These are phyloP conservation scores for Temnothorax nylanderi DNA, from an alignment of 1,140 invertebrate species.

Conservation along the genomic window DNA sequence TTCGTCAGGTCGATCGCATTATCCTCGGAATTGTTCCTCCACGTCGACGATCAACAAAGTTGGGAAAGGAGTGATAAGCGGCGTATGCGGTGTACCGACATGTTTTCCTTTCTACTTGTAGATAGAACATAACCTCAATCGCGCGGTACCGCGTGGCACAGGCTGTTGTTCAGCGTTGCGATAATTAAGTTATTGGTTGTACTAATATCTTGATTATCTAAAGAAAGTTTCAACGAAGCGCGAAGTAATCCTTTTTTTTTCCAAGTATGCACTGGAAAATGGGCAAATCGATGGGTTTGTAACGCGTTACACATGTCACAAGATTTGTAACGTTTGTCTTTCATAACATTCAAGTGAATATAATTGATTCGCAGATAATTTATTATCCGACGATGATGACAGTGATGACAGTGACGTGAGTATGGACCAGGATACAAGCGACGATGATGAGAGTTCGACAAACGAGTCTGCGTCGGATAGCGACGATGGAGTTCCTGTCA, in stretches of 20 bases:
- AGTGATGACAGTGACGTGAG: background rate
- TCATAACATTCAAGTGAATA: background rate
- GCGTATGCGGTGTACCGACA: background rate
- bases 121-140: background rate
- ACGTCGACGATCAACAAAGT: background rate
- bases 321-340: background rate
- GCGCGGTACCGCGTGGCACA: background rate
- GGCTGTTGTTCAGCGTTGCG: background rate
- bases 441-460: background rate
- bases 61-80: background rate
- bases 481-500: background rate
- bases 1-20: background rate
- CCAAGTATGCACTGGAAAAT: background rate
- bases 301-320: background rate
- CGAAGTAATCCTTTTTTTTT: background rate
- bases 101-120: background rate
- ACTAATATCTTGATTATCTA: background rate
- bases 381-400: background rate
- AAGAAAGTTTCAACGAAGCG: background rate
- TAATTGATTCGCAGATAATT: slow-evolving; percentile 10
- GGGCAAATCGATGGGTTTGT: background rate
- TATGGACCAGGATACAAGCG: background rate
- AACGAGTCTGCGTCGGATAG: background rate
- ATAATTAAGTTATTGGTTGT: background rate
- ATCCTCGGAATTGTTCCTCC: background rate